Evolutionary conservation across 2,113 vertebrate genomes (phyloP).

Genomic region (Natator depressus): DNA sequence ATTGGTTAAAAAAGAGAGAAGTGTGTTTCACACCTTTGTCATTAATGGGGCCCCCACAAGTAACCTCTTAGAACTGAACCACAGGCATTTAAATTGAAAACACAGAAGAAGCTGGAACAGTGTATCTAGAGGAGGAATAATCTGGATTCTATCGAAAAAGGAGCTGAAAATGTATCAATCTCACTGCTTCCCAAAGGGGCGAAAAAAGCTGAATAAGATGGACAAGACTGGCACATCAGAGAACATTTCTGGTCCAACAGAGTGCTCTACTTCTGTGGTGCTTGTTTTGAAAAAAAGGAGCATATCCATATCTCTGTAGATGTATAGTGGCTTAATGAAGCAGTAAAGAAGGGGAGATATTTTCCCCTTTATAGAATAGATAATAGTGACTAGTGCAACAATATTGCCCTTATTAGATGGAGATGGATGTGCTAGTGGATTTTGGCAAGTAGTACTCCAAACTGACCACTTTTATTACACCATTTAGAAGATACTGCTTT

Average conservation of each 20-base stretch:
- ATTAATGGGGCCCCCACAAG: background rate
- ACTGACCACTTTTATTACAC: background rate
- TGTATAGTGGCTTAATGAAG: background rate
- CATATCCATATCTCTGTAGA: background rate
- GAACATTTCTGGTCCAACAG: background rate
- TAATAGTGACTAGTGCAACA: background rate
- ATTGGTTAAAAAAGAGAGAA: background rate
- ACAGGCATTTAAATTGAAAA: background rate
- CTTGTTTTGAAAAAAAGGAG: background rate
- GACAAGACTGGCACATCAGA: background rate
- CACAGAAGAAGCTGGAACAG: background rate
- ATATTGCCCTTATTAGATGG: background rate
- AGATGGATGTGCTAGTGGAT: background rate
- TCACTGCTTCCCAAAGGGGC: background rate
- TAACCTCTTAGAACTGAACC: slow-evolving; percentile 1
- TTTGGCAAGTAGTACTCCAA: background rate
- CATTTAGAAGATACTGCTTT: background rate
- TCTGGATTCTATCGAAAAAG: background rate
- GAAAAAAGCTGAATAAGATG: background rate
- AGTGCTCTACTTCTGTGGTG: background rate
- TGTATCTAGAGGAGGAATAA: background rate
- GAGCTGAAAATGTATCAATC: background rate
- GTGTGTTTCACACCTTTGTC: background rate
- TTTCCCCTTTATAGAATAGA: background rate
- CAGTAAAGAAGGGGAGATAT: background rate